A percentile compares a stretch with the other conserved stretches of the same genome.
phyloP scores from a whole-genome alignment of 2,797 vertebrate genomes.

The Rhynchonycteris naso region DNA sequence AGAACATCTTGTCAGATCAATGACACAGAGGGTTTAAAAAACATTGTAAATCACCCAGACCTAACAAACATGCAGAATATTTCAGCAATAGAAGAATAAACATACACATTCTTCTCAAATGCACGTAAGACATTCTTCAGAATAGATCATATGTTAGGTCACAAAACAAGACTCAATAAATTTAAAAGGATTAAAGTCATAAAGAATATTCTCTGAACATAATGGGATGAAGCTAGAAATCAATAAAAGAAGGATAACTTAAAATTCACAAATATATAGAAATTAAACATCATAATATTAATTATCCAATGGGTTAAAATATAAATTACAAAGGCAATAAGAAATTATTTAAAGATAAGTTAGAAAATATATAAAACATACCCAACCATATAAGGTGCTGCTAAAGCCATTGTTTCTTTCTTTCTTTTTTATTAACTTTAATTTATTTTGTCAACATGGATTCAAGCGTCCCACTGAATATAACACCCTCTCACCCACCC shows the following conservation, averaged over 20 bases:
- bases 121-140: not conserved
- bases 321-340: not conserved
- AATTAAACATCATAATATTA: not conserved
- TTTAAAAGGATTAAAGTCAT: not conserved
- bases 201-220: not conserved
- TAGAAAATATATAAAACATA: not conserved
- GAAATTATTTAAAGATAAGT: not conserved
- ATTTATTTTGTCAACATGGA: too few species aligned
- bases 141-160: too few species aligned
- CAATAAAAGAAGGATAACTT: not conserved
- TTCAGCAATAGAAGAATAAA: not conserved
- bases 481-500: too few species aligned
- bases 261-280: not conserved
- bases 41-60: not conserved
- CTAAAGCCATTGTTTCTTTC: not conserved
- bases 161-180: not conserved
- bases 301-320: not conserved
- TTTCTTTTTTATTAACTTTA: too few species aligned
- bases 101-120: not conserved
- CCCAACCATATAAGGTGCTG: not conserved
- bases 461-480: too few species aligned
- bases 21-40: not conserved
- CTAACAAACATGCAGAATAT: not conserved
- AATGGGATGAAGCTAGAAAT: not conserved
- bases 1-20: not conserved